These are phyloP conservation scores for Trisateles emortualis DNA, from an alignment of 2,888 invertebrate species.

Conservation along the genomic window DNA sequence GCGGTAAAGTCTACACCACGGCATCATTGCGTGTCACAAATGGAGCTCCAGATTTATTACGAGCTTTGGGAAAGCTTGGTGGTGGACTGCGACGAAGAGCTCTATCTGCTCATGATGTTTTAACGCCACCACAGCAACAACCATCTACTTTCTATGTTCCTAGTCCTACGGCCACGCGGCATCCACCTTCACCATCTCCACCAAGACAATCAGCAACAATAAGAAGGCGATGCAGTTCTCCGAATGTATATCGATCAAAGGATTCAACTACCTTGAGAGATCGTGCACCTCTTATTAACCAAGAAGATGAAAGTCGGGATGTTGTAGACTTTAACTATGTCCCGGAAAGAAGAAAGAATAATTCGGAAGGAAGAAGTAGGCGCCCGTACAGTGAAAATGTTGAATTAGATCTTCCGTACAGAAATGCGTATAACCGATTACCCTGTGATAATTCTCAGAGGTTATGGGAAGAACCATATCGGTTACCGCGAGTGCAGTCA, in stretches of 20 bases:
- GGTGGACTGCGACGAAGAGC: constrained; percentile 90
- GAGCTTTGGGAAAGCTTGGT: constrained; percentile 90
- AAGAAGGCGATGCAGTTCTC: constrained; percentile 79
- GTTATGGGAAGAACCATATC: constrained; percentile 81
- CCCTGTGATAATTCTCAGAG: constrained; percentile 66
- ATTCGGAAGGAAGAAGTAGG: constrained; percentile 66
- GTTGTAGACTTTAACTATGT: constrained; percentile 73
- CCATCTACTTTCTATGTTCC: constrained; percentile 91
- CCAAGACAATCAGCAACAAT: constrained; percentile 72
- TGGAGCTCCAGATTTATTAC: constrained; percentile 89
- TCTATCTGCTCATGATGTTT: constrained; percentile 90
- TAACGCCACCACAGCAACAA: constrained; percentile 85
- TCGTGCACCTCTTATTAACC: constrained; percentile 68
- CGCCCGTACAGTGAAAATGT: constrained; percentile 83
- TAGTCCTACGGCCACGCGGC: constrained; percentile 83
- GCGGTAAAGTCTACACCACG: constrained; percentile 83
- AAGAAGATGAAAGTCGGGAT: constrained; percentile 77
- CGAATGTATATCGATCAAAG: constrained; percentile 76
- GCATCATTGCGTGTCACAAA: constrained; percentile 81
- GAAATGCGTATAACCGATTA: constrained; percentile 75
- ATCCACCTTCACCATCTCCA: constrained; percentile 77
- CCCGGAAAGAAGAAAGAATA: constrained; percentile 70
- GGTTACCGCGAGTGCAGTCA: constrained; percentile 76
- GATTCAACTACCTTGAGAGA: constrained; percentile 63
- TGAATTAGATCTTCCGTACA: constrained; percentile 73